Conservation (phyloP, 2,113 vertebrate genomes). For the Tapirus terrestris region DNA sequence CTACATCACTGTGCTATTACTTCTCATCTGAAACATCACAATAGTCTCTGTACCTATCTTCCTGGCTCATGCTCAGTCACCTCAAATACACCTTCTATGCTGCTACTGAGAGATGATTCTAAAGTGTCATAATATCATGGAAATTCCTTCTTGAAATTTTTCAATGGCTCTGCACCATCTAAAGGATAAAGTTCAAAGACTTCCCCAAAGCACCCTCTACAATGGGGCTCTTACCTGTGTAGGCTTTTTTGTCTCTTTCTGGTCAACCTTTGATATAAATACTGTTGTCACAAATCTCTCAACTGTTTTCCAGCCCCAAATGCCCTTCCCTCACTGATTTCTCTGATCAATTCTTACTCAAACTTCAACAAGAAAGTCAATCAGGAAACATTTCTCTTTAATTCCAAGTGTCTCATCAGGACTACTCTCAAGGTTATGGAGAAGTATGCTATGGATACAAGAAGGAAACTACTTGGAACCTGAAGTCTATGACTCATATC, state of each 20-base stretch:
- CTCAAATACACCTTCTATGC: background rate
- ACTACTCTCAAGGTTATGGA: background rate
- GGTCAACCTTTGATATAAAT: background rate
- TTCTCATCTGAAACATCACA: background rate
- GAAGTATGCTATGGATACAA: background rate
- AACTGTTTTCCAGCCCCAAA: background rate
- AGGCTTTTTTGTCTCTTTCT: background rate
- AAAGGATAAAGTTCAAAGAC: background rate
- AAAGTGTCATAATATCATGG: background rate
- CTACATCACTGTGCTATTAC: background rate
- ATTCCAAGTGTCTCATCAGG: background rate
- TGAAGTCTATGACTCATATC: background rate
- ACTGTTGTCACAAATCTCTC: background rate
- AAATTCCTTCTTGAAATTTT: background rate
- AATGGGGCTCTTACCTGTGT: fast-evolving
- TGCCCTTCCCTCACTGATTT: background rate
- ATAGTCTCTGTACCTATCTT: background rate
- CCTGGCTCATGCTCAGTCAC: background rate
- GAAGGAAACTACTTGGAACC: background rate
- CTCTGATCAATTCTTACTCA: background rate
- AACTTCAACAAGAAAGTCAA: background rate
- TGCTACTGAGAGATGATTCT: no score
- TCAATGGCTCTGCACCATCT: fast-evolving
- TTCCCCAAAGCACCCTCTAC: background rate
- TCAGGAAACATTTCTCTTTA: background rate